Evolutionary conservation across 2,888 invertebrate species (phyloP).

Genomic region (Athalia circularis): DNA sequence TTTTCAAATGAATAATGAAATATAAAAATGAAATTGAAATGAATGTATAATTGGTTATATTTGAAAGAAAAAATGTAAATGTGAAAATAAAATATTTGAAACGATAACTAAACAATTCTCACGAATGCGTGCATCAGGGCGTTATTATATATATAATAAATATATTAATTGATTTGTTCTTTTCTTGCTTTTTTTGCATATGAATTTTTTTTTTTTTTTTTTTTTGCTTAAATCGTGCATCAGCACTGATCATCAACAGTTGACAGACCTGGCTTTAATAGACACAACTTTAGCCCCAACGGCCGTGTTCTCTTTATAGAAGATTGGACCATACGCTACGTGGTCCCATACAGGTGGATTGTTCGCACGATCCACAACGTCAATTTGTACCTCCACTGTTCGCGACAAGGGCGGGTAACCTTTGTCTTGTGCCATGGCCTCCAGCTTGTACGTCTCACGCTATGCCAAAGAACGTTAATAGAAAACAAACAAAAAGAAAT

Average conservation of each 20-base stretch:
- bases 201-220: neutral
- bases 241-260: constrained; percentile 69
- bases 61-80: neutral
- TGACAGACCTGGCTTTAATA: constrained; percentile 98
- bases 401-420: constrained; percentile 96
- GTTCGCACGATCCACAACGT: constrained; percentile 98
- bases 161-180: constrained; percentile 1
- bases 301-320: constrained; percentile 98
- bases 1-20: neutral
- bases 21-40: neutral
- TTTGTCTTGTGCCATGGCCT: constrained; percentile 98
- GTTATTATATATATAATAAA: constrained; percentile 53
- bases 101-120: constrained; percentile 59
- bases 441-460: constrained; percentile 98
- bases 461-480: constrained; percentile 78
- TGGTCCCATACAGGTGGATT: constrained; percentile 98
- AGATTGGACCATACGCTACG: constrained; percentile 96
- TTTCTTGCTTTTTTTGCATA: neutral
- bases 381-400: constrained; percentile 98
- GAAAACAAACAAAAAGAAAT: constrained; percentile 79
- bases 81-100: neutral
- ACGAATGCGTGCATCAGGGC: constrained; percentile 73
- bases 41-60: no score
- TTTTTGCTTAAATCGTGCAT: constrained; percentile 63
- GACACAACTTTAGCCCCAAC: constrained; percentile 98